Evolutionary conservation across 92 coral and sea anemone species (phyloP).

Genomic region (Phenganax subtilis): DNA sequence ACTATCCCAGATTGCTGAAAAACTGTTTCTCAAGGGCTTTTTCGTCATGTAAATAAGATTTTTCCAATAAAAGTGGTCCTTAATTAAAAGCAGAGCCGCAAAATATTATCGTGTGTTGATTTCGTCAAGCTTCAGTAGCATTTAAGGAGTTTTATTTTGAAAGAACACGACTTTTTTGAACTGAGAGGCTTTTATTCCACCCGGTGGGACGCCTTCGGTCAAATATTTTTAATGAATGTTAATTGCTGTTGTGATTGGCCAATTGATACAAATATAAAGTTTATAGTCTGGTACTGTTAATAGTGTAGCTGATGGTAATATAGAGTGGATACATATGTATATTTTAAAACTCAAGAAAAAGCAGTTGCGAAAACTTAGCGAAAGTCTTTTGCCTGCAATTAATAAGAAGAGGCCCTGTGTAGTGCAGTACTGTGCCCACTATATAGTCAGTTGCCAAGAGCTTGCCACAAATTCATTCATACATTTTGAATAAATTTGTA

Average conservation of each 20-base stretch:
- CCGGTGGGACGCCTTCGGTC: not conserved
- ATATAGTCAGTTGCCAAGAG: too few species aligned
- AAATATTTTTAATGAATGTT: not conserved
- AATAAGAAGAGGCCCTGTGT: too few species aligned
- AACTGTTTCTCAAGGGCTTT: too few species aligned
- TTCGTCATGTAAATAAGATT: not conserved
- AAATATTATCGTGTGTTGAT: not conserved
- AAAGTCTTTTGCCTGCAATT: too few species aligned
- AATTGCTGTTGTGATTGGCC: not conserved
- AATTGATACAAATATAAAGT: not conserved
- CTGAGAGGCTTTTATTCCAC: not conserved
- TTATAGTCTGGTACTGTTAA: not conserved
- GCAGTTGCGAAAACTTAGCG: too few species aligned
- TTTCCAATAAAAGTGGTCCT: not conserved
- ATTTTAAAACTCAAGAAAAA: too few species aligned
- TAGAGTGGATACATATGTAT: too few species aligned
- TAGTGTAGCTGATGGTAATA: too few species aligned
- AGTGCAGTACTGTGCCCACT: too few species aligned
- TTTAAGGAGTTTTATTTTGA: not conserved
- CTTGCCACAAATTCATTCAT: too few species aligned
- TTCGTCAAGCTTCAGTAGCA: not conserved
- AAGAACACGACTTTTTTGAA: not conserved
- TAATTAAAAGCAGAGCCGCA: not conserved
- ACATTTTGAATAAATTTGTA: too few species aligned
- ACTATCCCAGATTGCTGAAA: too few species aligned